Conservation (phyloP, 1,140 invertebrate genomes). For the Camponotus floridanus region DNA sequence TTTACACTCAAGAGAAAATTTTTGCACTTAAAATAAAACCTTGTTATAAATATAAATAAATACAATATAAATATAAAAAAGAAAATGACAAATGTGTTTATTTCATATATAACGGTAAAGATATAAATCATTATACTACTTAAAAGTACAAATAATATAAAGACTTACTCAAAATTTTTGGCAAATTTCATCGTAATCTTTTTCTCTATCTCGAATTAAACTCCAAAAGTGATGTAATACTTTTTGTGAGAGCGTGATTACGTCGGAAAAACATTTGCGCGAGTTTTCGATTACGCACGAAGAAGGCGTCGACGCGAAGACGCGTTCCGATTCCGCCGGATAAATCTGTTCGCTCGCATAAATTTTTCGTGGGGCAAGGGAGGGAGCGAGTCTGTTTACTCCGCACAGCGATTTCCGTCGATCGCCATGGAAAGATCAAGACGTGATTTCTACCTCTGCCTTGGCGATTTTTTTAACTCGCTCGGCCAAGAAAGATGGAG, state of each 20-base stretch:
- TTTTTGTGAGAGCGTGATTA: slow-evolving; percentile 7
- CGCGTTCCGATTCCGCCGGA: slow-evolving; percentile 47
- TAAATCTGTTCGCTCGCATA: slow-evolving; percentile 52
- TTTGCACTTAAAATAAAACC: not conserved
- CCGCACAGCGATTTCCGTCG: slow-evolving; percentile 41
- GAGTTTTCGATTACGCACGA: not conserved
- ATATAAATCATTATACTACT: not conserved
- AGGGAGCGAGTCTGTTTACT: slow-evolving; percentile 42
- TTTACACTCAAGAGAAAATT: not conserved
- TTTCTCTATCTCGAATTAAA: slow-evolving; percentile 13
- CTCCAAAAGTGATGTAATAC: slow-evolving; percentile 25
- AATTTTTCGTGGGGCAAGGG: not conserved
- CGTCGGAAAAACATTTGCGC: not conserved
- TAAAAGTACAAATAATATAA: not conserved
- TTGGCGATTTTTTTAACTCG: slow-evolving; percentile 59
- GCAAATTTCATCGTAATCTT: not conserved
- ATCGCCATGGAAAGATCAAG: slow-evolving; percentile 61
- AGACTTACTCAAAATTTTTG: not conserved
- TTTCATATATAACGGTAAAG: too few relatives aligned
- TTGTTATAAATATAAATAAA: not conserved
- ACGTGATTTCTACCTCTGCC: slow-evolving; percentile 36
- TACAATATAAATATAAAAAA: not conserved
- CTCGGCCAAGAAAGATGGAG: slow-evolving; percentile 73
- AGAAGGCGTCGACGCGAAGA: not conserved
- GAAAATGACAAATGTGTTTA: not conserved